phyloP scores from a whole-genome alignment of 1,140 invertebrate genomes.

The Cryptotermes secundus region DNA sequence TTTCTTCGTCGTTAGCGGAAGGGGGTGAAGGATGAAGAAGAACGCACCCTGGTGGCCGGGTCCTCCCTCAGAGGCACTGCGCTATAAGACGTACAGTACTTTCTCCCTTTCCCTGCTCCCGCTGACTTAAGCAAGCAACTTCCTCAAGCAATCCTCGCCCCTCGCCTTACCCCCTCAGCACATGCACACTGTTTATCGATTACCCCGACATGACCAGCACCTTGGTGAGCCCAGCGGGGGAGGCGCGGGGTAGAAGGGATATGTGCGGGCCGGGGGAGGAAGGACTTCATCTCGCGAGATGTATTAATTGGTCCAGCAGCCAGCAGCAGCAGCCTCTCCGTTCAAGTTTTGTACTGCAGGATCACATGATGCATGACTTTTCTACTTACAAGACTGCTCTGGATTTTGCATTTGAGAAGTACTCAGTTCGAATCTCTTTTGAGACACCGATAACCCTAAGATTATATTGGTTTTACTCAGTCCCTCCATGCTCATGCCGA shows the following conservation, averaged over 20 bases:
- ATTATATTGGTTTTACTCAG: too few species aligned
- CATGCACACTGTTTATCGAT: conserved; percentile 40
- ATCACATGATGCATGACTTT: neutral
- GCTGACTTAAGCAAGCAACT: conserved; percentile 31
- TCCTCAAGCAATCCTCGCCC: conserved; percentile 27
- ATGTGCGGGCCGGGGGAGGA: conserved; percentile 31
- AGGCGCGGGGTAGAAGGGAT: conserved; percentile 27
- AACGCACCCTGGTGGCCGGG: neutral
- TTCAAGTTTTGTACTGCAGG: conserved; percentile 13
- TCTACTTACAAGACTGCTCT: too few species aligned
- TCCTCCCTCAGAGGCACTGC: neutral
- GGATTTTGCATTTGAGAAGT: too few species aligned
- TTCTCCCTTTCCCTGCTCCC: conserved; percentile 8
- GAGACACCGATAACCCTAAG: too few species aligned
- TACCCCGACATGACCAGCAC: conserved; percentile 39
- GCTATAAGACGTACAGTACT: neutral
- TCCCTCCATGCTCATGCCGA: too few species aligned
- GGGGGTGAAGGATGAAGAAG: neutral
- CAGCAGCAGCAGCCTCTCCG: conserved; percentile 24
- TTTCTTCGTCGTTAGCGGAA: neutral
- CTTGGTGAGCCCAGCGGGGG: conserved; percentile 35
- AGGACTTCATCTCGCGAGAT: conserved; percentile 40
- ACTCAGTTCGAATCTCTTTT: too few species aligned
- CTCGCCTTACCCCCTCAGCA: neutral
- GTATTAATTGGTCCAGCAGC: conserved; percentile 41